Base-by-base conservation (phyloP, 2,113 vertebrate species). In the Sigmodon hispidus region DNA sequence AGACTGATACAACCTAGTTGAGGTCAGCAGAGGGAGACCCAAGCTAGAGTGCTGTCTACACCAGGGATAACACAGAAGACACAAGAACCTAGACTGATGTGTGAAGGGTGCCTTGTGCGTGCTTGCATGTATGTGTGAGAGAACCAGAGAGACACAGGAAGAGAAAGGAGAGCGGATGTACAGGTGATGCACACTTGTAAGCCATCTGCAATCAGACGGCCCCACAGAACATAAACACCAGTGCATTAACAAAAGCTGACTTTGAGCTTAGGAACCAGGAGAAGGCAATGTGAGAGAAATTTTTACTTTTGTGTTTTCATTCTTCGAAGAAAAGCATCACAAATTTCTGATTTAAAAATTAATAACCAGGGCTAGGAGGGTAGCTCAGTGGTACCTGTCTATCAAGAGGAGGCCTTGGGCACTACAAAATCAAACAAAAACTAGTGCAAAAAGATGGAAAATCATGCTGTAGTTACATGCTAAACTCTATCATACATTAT, bases 291-390 rank as follows among this genome's bases (percentile, higher is more conserved):
- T 40, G 73, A 89, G 52, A 77, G 2, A 90, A 89, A 94, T 45
- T 75, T 45, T 75, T 48, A 7, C 43, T 81, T 96, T 59, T 59
- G 57, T 45, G 72, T 93, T 83, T 91, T 65, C 80, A 76, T 76
- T 89, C 70, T 89, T 88, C 81, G 57, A 80, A 57, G 65, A 95
- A 67, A 59, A 92, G 72, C 75, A 57, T 21, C 6, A 88, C 91
- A 67, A 21, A 67, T 67, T 70, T 89, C 26, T 24, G 69, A 65
- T 76, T 88, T 52, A 72, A 77, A 95, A 86, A 55, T 22, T 16
- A 96, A 1, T 79, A 85, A 92, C 17, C 70, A 87, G 89, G 48
- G 31, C 7, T 10, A 1, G 34, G 6, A n/a, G 19, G 63, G 29
- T 90, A 29, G 73, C 31, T 77, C 73, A 50, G 31, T 65, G 26